Conservation (phyloP, 2,888 invertebrate species). For the Chymomyza procnemis region DNA sequence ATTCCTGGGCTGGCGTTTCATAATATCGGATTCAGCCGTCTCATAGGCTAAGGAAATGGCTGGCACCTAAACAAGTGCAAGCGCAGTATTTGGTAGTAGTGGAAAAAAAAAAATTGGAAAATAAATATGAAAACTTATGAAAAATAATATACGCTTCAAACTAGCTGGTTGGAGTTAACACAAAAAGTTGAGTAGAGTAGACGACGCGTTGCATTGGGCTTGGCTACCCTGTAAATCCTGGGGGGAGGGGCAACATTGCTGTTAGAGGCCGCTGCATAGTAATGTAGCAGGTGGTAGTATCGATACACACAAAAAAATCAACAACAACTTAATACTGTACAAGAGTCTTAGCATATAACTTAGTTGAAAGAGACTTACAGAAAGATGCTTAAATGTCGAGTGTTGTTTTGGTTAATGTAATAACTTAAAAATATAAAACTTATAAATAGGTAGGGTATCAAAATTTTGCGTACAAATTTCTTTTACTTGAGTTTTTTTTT, state of each 20-base stretch:
- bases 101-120: slow-evolving; percentile 56
- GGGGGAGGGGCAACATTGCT: no score
- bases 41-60: slow-evolving; percentile 99
- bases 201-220: slow-evolving; percentile 6
- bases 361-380: background rate
- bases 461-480: slow-evolving; percentile 8
- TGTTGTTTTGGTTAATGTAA: slow-evolving; percentile 14
- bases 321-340: background rate
- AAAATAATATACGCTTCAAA: slow-evolving; percentile 31
- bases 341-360: background rate
- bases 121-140: slow-evolving; percentile 61
- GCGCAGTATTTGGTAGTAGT: slow-evolving; percentile 33
- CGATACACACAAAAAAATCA: no score
- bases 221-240: background rate
- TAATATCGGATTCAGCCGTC: slow-evolving; percentile 98
- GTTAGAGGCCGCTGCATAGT: background rate
- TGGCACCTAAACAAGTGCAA: slow-evolving; percentile 87
- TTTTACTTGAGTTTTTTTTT: slow-evolving; percentile 17
- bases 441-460: slow-evolving; percentile 7
- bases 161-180: slow-evolving; percentile 1
- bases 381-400: background rate
- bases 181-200: slow-evolving; percentile 33
- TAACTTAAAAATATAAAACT: slow-evolving; percentile 28
- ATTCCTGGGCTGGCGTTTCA: slow-evolving; percentile 98
- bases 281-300: background rate